phyloP scores from a whole-genome alignment of 1,140 invertebrate genomes.

The Drosophila hydei region DNA sequence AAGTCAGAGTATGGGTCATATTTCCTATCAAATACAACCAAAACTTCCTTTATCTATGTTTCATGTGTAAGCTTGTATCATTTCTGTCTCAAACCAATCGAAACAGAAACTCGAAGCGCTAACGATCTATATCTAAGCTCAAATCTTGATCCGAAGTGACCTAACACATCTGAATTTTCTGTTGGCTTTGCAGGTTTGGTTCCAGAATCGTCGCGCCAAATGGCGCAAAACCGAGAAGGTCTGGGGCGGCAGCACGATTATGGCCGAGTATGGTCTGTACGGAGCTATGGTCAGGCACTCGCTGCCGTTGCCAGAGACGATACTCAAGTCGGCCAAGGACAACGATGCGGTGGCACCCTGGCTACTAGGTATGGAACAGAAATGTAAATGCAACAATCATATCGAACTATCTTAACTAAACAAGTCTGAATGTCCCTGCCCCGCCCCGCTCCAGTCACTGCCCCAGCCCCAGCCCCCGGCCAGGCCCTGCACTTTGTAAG shows the following conservation, averaged over 20 bases:
- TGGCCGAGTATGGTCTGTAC: slow-evolving; percentile 99
- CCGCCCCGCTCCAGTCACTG: no score
- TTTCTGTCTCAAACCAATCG: no score
- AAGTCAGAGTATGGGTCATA: no score
- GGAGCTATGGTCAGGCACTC: slow-evolving; percentile 99
- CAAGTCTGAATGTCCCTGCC: not conserved
- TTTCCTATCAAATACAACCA: no score
- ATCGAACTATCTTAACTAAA: slow-evolving; percentile 62
- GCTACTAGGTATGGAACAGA: slow-evolving; percentile 93
- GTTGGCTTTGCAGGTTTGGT: slow-evolving; percentile 76
- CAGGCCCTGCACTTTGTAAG: not conserved
- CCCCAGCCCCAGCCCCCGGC: not conserved
- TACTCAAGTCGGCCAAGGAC: slow-evolving; percentile 97
- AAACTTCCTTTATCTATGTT: no score
- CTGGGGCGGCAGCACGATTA: slow-evolving; percentile 99
- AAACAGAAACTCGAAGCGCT: no score
- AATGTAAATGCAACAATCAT: slow-evolving; percentile 84
- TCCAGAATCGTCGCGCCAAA: slow-evolving; percentile 97
- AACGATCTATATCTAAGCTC: no score
- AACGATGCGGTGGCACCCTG: slow-evolving; percentile 98
- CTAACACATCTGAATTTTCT: no score
- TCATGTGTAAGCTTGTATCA: no score
- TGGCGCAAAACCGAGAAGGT: slow-evolving; percentile 99
- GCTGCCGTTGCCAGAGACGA: slow-evolving; percentile 97
- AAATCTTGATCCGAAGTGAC: no score